Base-by-base conservation (phyloP, 2,888 invertebrate species). In the Apodemia hepburni region DNA sequence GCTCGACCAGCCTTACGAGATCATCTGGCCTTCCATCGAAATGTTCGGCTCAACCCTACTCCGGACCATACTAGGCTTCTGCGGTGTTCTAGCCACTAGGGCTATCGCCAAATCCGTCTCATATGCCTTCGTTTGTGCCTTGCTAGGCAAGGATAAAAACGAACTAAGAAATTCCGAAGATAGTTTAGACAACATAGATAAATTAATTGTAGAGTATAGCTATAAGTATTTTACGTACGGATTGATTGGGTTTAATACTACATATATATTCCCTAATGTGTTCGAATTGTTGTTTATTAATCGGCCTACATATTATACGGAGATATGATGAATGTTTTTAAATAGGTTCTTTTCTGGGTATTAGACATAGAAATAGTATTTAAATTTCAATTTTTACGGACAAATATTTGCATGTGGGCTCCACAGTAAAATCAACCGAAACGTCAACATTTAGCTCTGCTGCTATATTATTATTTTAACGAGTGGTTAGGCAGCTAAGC, bases 161-260 rank as follows among this genome's bases (percentile, higher is more conserved):
- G 92, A 95, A 83, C 84, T 96, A 17, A 90, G 93, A 73, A 92
- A 93, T 71, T 94, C 95, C 0, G 92, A 93, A 70, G 91, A 95
- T 78, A 94, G 93, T 17, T 83, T 94, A 59, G 92, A 94, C 70
- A 95, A 95, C 76, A 94, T 93, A 73, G 93, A 95, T 73, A 95
- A 96, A 79, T 93, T 95, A 60, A 92, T 95, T 38, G 95, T 97
- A 0, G 98, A 98, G 77, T 92, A 97, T 69, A 94, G 95, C 65
- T 95, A 96, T 77, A 97, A 97, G 79, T 98, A 96, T 84, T 90
- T 97, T 65, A 95, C 95, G 33, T 98, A 96, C 79, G 94, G 94
- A 6, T 92, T 95, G 76, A 95, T 98, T 58, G 97, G 98, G 0
- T 93, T 97, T 71, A 95, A 95, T 80, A 95, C 95, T 1, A 92